Evolutionary conservation across 2,797 vertebrate genomes (phyloP), one percentile per base, ranked within the genome.

Genomic region (Silurus aristotelis): DNA sequence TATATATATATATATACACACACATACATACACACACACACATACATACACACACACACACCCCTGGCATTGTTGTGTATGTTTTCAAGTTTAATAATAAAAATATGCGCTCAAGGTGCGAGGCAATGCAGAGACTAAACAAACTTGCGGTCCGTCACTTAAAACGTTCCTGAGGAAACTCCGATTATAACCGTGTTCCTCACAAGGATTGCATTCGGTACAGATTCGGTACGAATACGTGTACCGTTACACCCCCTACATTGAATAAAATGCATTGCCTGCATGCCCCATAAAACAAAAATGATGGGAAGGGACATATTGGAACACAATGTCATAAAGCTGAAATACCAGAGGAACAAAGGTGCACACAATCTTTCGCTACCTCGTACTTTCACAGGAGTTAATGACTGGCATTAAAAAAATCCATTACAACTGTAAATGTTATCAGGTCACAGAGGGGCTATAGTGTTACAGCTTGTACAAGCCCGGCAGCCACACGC

Each of bases 341-440:
- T 95, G 94, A 96, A 96, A 96, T 95, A 96, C 94, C 95, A 95
- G 92, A 91, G 92, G 85, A 93, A 93, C 88, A 93, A 93, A 92
- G 83, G 93, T 89, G 92, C 91, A 93, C 93, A 93, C 92, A 92
- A 95, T 95, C 93, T 94, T 85, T 88, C 90, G 93, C 75, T 52
- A 91, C 89, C 89, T 91, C 91, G 91, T 92, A 91, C 92, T 92
- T 94, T 90, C 92, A 90, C 92, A 90, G 80, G 82, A 94, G 92
- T 96, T 96, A 96, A 96, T 95, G 95, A 95, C 89, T 2, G 92
- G 93, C 93, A 95, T 92, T 95, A 95, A 96, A 95, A 93, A 95
- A 95, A 95, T 93, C 95, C 94, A 96, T 96, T 96, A 95, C 93
- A 94, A 94, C 95, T 94, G 94, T 95, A 96, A 96, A 96, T 95